Conservation (phyloP, 2,888 invertebrate species). For the Tromatobia lineatoria region DNA sequence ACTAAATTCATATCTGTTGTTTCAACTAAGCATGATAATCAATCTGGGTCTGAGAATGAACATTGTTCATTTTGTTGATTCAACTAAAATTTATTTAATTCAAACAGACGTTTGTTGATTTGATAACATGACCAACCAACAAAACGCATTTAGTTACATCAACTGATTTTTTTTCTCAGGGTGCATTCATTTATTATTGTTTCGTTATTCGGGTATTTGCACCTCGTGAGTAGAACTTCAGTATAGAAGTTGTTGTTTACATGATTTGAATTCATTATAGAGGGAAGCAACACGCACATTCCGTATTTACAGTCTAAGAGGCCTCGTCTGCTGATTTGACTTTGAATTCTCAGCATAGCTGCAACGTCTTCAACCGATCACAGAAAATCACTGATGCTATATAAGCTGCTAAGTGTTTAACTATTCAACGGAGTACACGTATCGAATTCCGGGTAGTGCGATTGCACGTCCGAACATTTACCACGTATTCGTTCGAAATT, state of each 20-base stretch:
- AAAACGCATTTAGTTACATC: too few relatives aligned
- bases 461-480: constrained; percentile 3
- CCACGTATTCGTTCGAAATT: constrained; percentile 16
- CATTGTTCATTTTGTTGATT: too few relatives aligned
- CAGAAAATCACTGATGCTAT: not conserved
- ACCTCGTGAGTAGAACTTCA: not conserved
- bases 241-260: too few relatives aligned
- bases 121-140: too few relatives aligned
- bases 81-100: too few relatives aligned
- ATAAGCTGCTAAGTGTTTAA: too few relatives aligned
- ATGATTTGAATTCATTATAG: not conserved
- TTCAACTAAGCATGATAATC: too few relatives aligned
- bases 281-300: not conserved
- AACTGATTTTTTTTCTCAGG: too few relatives aligned
- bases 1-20: too few relatives aligned
- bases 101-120: too few relatives aligned
- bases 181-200: not conserved
- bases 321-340: constrained; percentile 4
- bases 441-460: constrained; percentile 3
- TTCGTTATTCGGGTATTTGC: not conserved
- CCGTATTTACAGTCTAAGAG: not conserved
- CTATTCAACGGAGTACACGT: constrained; percentile 9
- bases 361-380: not conserved
- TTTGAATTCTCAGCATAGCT: constrained; percentile 8
- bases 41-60: too few relatives aligned